Evolutionary conservation across 2,113 vertebrate species (phyloP).

Genomic region (Alexandromys fortis): DNA sequence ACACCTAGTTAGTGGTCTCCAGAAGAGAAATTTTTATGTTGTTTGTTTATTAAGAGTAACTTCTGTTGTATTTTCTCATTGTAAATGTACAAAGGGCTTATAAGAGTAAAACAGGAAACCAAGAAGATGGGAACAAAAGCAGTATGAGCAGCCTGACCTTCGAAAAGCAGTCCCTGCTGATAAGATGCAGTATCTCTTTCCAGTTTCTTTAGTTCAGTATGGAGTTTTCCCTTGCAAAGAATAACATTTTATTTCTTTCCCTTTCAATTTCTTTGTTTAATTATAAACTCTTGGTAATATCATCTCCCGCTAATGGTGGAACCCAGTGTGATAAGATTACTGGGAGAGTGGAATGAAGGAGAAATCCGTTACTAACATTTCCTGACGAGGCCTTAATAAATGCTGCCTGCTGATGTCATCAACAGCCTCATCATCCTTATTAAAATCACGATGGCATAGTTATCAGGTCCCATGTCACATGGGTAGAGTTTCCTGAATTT

Average conservation of each 20-base stretch:
- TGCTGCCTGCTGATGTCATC: not conserved
- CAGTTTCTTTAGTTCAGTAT: not conserved
- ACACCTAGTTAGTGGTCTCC: slow-evolving; percentile 4
- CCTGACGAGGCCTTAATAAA: slow-evolving; percentile 11
- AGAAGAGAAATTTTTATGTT: slow-evolving; percentile 8
- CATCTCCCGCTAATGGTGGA: not conserved
- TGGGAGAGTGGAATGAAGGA: not conserved
- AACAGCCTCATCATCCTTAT: not conserved
- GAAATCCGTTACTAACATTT: not conserved
- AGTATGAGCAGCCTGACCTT: not conserved
- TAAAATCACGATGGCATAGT: not conserved
- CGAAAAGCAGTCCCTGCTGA: not conserved
- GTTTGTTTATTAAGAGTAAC: slow-evolving; percentile 31
- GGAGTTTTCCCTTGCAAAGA: slow-evolving; percentile 1
- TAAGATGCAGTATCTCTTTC: not conserved
- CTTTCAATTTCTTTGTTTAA: not conserved
- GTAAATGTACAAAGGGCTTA: not conserved
- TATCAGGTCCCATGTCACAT: not conserved
- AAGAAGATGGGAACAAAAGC: not conserved
- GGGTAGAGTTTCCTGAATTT: not conserved
- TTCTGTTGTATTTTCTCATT: not conserved
- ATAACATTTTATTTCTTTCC: slow-evolving; percentile 23
- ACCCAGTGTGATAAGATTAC: not conserved
- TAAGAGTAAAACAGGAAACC: not conserved
- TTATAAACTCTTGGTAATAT: not conserved